phyloP scores from a whole-genome alignment of 1,140 invertebrate genomes.

The Pantala flavescens region DNA sequence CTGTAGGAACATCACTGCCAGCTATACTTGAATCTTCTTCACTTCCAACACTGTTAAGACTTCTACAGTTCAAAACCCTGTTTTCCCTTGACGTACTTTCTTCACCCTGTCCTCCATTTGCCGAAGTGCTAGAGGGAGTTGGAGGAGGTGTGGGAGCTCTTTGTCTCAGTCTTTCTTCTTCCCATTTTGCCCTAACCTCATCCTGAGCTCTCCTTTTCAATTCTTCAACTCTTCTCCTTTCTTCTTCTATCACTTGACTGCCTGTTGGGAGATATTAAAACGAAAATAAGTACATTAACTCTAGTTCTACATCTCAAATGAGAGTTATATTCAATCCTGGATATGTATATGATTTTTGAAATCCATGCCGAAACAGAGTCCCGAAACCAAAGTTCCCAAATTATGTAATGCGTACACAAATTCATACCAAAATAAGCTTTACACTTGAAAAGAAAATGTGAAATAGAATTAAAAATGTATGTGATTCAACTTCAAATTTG shows the following conservation, averaged over 20 bases:
- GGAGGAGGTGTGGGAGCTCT: no score
- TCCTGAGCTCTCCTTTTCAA: constrained; percentile 76
- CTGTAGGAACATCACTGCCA: constrained; percentile 50
- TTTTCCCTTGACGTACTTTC: constrained; percentile 8
- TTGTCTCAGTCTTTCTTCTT: constrained; percentile 40
- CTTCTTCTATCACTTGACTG: constrained; percentile 81
- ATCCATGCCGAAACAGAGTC: no score
- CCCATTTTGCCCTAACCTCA: constrained; percentile 78
- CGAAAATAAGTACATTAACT: no score
- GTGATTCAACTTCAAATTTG: no score
- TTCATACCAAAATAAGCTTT: no score
- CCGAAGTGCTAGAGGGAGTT: no score
- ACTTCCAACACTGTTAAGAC: constrained; percentile 53
- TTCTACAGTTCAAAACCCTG: constrained; percentile 53
- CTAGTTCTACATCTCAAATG: no score
- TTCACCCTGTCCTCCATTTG: neutral
- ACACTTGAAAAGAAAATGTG: no score
- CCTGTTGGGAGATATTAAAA: constrained; percentile 42
- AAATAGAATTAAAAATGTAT: no score
- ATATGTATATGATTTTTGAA: no score
- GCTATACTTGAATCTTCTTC: constrained; percentile 52
- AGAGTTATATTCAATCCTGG: constrained; percentile 11
- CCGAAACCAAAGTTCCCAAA: no score
- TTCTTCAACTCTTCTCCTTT: constrained; percentile 73
- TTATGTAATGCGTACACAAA: no score